These are phyloP conservation scores for Caenorhabditis sp. DNA, from an alignment of 2,888 invertebrate species.

Conservation along the genomic window DNA sequence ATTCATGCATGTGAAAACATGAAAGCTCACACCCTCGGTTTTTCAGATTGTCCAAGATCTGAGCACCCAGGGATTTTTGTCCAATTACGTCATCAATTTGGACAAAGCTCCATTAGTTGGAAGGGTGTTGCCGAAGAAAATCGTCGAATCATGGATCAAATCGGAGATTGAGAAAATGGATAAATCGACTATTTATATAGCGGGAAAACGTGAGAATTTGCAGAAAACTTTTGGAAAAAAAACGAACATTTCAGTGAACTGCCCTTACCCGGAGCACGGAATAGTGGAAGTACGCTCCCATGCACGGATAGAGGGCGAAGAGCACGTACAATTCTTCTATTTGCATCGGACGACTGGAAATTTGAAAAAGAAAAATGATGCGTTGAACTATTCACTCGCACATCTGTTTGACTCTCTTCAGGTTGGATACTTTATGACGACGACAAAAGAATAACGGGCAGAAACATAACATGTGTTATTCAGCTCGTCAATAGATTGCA, in stretches of 20 bases:
- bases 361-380: slow-evolving; percentile 14
- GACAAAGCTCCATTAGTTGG: slow-evolving; percentile 15
- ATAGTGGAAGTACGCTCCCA: slow-evolving; percentile 31
- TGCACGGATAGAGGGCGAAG: slow-evolving; percentile 4
- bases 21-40: background rate
- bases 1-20: background rate
- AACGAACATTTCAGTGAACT: slow-evolving; percentile 1
- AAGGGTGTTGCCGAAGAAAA: slow-evolving; percentile 47
- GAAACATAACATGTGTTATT: background rate
- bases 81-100: slow-evolving; percentile 43
- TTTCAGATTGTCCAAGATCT: slow-evolving; percentile 49
- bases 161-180: slow-evolving; percentile 28
- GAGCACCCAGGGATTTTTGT: slow-evolving; percentile 34
- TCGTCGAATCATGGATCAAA: slow-evolving; percentile 51
- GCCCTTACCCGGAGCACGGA: slow-evolving; percentile 36
- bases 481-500: slow-evolving; percentile 31
- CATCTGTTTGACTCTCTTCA: slow-evolving; percentile 53
- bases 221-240: background rate
- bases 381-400: slow-evolving; percentile 24
- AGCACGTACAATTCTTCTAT: slow-evolving; percentile 37
- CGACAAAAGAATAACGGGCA: no score
- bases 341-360: slow-evolving; percentile 22
- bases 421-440: no score
- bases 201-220: slow-evolving; percentile 28
- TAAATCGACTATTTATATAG: slow-evolving; percentile 37